Base-by-base conservation (phyloP, 2,113 vertebrate species). In the Crotophaga sulcirostris region DNA sequence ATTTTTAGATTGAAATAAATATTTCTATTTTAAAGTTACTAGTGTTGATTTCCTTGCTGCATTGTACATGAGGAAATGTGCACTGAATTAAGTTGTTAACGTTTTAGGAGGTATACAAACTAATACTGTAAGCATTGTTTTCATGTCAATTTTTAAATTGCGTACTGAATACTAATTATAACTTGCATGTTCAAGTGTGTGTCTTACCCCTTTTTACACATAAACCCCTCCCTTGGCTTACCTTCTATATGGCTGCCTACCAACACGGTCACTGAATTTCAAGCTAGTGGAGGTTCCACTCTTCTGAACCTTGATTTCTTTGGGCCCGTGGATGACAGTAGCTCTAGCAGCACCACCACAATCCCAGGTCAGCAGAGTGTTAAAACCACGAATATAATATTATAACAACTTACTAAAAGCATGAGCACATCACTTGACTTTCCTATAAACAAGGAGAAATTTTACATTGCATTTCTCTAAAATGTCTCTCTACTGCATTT, bases 301-400 rank as follows among this genome's bases (percentile, higher is more conserved):
- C 98, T 99, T 95, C 99, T 99, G 98, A 99, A 99, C 98, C 99
- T 99, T 98, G 99, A 99, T 98, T 99, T 99, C 99, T 99, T 99
- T 98, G 99, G 99, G 98, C 99, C 99, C 87, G 99, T 99, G 98
- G 99, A 99, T 98, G 99, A 99, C 98, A 99, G 98, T 98, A 98
- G 99, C 98, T 99, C 98, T 98, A 98, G 97, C 98, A 98, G 98
- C 98, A 98, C 98, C 75, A 98, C 99, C 97, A 99, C 99, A 97
- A 99, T 99, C 97, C 99, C 99, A 99, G 99, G 99, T 99, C 98
- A 99, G 99, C 98, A 96, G 97, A 98, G 97, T 97, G 97, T 97
- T 97, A 84, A 97, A 98, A 97, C 98, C 97, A 98, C 98, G 96
- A 93, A 95, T 97, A 89, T 97, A 93, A 93, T 97, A 90, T 40